These are phyloP conservation scores for Aurelia sp. DNA, from an alignment of 30 jellyfish, hydroid and myxozoan genomes.

Conservation along the genomic window DNA sequence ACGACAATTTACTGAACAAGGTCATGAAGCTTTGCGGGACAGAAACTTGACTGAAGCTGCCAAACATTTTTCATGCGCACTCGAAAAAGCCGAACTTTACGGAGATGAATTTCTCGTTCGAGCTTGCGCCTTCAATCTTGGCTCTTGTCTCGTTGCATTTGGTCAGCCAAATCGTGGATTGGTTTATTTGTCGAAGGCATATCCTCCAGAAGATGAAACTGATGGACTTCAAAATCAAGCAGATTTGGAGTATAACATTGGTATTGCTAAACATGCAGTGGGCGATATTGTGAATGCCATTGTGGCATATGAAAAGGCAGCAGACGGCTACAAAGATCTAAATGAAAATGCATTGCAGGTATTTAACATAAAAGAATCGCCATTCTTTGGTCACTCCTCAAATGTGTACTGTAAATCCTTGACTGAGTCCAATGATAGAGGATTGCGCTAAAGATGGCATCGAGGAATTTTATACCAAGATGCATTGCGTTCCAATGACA, in stretches of 20 bases:
- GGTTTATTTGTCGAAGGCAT: constrained; percentile 57
- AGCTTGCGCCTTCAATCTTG: constrained; percentile 91
- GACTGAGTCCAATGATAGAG: no score
- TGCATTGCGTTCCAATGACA: no score
- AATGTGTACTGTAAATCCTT: no score
- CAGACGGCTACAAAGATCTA: constrained; percentile 47
- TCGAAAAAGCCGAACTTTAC: constrained; percentile 55
- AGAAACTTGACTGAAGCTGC: constrained; percentile 78
- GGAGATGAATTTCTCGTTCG: constrained; percentile 70
- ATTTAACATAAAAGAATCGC: not conserved
- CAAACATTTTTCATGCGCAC: constrained; percentile 76
- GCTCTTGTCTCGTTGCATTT: constrained; percentile 89
- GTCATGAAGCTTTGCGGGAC: constrained; percentile 66
- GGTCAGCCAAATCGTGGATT: constrained; percentile 86
- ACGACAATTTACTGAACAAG: constrained; percentile 76
- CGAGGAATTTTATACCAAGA: no score
- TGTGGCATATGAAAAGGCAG: constrained; percentile 84
- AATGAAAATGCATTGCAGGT: constrained; percentile 51
- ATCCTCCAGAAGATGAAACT: constrained; percentile 62
- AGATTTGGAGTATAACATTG: constrained; percentile 90
- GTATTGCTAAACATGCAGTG: constrained; percentile 81
- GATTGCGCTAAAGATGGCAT: no score
- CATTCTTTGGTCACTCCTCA: no score
- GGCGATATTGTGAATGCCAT: constrained; percentile 79
- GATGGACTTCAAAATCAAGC: constrained; percentile 87